Conservation (phyloP, 2,113 vertebrate species). For the Oncorhynchus clarkii region DNA sequence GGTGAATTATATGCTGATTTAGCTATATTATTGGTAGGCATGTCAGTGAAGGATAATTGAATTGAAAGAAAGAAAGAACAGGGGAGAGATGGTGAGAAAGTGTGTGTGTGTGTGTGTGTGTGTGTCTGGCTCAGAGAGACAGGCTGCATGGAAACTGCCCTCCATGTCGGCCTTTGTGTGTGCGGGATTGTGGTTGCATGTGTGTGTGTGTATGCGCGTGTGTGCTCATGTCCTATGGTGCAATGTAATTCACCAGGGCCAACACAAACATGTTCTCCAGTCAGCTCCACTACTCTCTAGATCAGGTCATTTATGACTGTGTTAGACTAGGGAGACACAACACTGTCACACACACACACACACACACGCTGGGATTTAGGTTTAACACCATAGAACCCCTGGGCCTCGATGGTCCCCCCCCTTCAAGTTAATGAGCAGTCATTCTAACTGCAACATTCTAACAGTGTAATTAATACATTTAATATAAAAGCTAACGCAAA, state of each 20-base stretch:
- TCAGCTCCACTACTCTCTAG: background rate
- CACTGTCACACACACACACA: background rate
- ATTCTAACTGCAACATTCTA: no score
- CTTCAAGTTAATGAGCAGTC: no score
- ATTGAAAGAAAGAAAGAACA: background rate
- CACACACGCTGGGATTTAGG: background rate
- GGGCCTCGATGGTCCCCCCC: no score
- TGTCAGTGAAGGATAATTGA: background rate
- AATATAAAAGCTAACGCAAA: no score
- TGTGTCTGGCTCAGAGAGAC: background rate
- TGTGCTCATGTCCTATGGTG: background rate
- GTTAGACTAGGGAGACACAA: background rate
- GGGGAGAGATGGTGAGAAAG: background rate
- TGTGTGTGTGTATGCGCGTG: background rate
- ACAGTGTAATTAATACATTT: no score
- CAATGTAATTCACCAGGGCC: conserved; percentile 7
- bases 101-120: no score
- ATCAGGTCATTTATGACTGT: conserved; percentile 38
- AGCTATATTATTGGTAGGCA: background rate
- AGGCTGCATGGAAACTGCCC: conserved; percentile 37
- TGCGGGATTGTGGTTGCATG: background rate
- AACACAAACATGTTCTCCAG: conserved; percentile 42
- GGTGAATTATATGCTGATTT: background rate
- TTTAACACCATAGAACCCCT: no score
- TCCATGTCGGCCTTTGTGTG: conserved; percentile 12